phyloP scores from a whole-genome alignment of 1,140 invertebrate genomes.

The Cydia strobilella region DNA sequence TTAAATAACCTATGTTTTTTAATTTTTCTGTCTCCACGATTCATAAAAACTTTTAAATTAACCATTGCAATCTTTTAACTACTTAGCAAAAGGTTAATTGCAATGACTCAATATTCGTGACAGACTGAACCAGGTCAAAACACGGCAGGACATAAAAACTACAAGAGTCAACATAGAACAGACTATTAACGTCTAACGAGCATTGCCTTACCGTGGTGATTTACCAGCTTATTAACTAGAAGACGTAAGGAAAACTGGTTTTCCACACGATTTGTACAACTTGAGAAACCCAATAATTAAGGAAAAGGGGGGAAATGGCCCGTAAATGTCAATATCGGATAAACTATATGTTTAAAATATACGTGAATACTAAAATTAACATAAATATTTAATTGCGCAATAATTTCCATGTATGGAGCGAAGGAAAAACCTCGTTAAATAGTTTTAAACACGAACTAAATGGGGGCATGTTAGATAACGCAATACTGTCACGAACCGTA shows the following conservation, averaged over 20 bases:
- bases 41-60: too few relatives aligned
- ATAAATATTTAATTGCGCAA: not conserved
- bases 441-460: not conserved
- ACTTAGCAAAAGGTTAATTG: too few relatives aligned
- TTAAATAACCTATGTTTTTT: too few relatives aligned
- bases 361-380: not conserved
- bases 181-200: not conserved
- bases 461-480: not conserved
- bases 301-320: not conserved
- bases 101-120: not conserved
- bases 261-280: not conserved
- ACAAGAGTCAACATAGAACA: too few relatives aligned
- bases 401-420: not conserved
- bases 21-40: too few relatives aligned
- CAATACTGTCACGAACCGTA: not conserved
- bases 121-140: not conserved
- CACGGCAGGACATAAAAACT: not conserved
- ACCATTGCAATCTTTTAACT: too few relatives aligned
- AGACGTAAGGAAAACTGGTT: not conserved
- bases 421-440: not conserved
- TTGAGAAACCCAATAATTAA: constrained; percentile 1
- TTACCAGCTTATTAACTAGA: not conserved
- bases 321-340: not conserved
- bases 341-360: not conserved
- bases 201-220: not conserved